Percentiles rank a stretch among this genome's conserved stretches.
Conservation (phyloP, 2,888 invertebrate genomes). For the Bruchidius siliquastri region DNA sequence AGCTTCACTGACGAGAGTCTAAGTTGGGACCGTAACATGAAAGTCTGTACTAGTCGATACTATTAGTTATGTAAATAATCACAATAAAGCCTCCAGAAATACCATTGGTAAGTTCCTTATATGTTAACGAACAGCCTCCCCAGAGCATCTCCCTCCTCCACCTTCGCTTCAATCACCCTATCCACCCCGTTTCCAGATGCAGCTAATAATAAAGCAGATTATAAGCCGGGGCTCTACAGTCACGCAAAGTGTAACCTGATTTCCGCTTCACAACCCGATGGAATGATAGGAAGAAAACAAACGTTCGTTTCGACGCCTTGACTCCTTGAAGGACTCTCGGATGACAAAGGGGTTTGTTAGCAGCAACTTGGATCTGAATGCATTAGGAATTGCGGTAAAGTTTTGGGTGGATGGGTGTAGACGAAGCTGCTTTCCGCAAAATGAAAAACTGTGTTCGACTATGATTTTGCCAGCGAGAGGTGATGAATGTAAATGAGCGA, state of each 20-base stretch:
- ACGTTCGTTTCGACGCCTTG: neutral
- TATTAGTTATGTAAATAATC: no score
- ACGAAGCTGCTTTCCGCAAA: no score
- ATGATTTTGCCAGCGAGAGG: no score
- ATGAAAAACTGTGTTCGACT: no score
- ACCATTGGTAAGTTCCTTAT: no score
- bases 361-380: neutral
- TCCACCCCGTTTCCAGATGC: neutral
- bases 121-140: no score
- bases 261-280: neutral
- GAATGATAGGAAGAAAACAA: neutral
- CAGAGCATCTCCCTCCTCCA: neutral
- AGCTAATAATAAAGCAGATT: neutral
- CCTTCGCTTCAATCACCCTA: neutral
- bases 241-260: neutral
- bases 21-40: no score
- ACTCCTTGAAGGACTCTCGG: neutral
- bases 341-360: neutral
- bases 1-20: no score
- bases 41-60: no score
- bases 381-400: neutral
- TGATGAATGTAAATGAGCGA: no score
- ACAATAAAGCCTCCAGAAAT: no score
- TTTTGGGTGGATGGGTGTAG: neutral
- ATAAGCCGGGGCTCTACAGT: neutral